Conservation (phyloP, 2,797 vertebrate genomes). For the Avahi laniger region DNA sequence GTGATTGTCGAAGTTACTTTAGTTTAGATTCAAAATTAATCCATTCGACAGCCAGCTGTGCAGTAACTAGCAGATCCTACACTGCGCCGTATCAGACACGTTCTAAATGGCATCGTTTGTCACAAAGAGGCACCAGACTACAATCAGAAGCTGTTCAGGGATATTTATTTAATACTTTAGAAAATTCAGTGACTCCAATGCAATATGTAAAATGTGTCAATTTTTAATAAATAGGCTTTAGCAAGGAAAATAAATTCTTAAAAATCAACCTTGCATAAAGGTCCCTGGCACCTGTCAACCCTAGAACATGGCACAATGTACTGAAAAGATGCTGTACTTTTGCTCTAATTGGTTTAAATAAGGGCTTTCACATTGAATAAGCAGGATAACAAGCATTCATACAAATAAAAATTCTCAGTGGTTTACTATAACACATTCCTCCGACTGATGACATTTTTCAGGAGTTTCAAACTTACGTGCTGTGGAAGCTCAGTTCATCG, state of each 20-base stretch:
- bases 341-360: background rate
- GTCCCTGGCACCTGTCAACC: background rate
- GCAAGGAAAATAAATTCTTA: background rate
- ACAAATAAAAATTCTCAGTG: background rate
- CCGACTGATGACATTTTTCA: background rate
- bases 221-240: background rate
- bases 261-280: background rate
- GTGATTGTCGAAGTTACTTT: no score
- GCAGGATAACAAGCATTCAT: background rate
- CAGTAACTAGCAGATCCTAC: no score
- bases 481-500: background rate
- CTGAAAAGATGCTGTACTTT: background rate
- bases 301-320: background rate
- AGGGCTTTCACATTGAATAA: background rate
- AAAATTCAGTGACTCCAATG: background rate
- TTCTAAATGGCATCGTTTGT: no score
- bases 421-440: background rate
- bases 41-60: no score
- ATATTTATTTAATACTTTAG: background rate
- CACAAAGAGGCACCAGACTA: no score
- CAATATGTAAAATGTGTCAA: background rate
- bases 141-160: no score
- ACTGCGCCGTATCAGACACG: no score
- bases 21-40: no score
- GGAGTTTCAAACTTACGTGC: background rate